Percentiles rank a stretch among this genome's conserved stretches.
Conservation (phyloP, 2,797 vertebrate species). For the Neopelma chrysocephalum region DNA sequence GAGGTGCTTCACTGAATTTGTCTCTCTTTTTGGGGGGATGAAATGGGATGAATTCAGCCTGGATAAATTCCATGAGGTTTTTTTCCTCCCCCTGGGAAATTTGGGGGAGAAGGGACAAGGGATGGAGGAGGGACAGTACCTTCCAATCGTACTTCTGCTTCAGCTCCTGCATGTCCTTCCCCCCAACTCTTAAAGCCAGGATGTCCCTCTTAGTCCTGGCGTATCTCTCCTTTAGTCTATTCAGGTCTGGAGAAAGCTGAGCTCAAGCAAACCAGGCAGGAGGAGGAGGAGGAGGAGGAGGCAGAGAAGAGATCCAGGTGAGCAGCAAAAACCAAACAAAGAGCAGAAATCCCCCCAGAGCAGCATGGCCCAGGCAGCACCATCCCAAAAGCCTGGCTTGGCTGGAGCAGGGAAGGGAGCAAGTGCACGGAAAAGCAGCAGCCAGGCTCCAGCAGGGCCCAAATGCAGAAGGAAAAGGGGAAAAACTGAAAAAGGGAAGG, state of each 20-base stretch:
- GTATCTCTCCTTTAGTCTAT: constrained; percentile 87
- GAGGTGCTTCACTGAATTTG: not conserved
- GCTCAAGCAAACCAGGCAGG: constrained; percentile 70
- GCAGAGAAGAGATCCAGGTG: constrained; percentile 70
- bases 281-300: constrained; percentile 40
- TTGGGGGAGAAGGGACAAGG: not conserved
- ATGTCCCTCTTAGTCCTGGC: constrained; percentile 91
- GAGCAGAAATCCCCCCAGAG: not conserved
- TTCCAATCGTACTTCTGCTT: constrained; percentile 89
- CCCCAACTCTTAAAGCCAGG: constrained; percentile 87
- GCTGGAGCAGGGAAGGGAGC: not conserved
- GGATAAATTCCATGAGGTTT: not conserved
- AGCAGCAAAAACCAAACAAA: constrained; percentile 1
- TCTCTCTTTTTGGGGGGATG: no score
- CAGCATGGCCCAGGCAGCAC: not conserved
- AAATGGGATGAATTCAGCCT: not conserved
- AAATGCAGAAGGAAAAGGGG: not conserved
- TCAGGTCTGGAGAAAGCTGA: constrained; percentile 89
- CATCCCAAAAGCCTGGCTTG: not conserved
- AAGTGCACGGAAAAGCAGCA: not conserved
- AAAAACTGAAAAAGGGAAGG: no score
- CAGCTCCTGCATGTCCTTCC: constrained; percentile 84
- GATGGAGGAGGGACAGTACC: constrained; percentile 72
- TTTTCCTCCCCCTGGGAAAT: not conserved
- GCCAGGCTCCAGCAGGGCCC: not conserved